Evolutionary conservation across 2,797 vertebrate species (phyloP), one percentile per base, ranked within the genome.

Genomic region (Characodon lateralis): DNA sequence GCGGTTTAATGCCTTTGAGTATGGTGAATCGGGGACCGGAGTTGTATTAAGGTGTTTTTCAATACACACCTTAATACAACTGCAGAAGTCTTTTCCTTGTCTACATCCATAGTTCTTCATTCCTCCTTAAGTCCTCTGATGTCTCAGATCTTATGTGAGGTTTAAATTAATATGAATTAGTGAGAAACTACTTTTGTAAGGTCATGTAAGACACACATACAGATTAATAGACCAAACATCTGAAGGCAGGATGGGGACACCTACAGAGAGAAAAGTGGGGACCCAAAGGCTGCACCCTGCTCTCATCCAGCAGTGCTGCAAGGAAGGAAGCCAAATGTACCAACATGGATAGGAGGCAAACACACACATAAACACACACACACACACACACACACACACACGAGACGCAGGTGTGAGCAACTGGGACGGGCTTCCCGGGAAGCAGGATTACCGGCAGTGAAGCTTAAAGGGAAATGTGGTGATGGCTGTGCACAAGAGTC

Each of bases 241-340:
- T 80, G 73, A 86, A 39, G 80, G 85, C 76, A 86, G 88, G 84
- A 81, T 85, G 35, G 59, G 78, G 72, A 61, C 91, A 78, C 93
- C 87, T 78, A 86, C 75, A 26, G 86, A 79, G 93, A 82, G 78
- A 53, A 78, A 89, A 85, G 88, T 77, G 70, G 88, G 82, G 70
- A 74, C 82, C 87, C 76, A 92, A 91, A 90, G 89, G 89, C 88
- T 91, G 85, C 93, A 88, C 87, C 89, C 92, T 91, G 92, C 86
- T 84, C 78, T 85, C 87, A 83, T 80, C 73, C 86, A 81, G 90
- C 72, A 83, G 90, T 87, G 89, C 87, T 90, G 89, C 87, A 83
- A 92, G 91, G 90, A 93, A 93, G 91, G 89, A 93, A 88, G 85
- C 90, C 79, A 92, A 94, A 92, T 93, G 86, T 91, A 88, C 75